A percentile compares a stretch with the other conserved stretches of the same genome.
phyloP scores from a whole-genome alignment of 2,888 invertebrate genomes.

The Nephrotoma guestfalica region DNA sequence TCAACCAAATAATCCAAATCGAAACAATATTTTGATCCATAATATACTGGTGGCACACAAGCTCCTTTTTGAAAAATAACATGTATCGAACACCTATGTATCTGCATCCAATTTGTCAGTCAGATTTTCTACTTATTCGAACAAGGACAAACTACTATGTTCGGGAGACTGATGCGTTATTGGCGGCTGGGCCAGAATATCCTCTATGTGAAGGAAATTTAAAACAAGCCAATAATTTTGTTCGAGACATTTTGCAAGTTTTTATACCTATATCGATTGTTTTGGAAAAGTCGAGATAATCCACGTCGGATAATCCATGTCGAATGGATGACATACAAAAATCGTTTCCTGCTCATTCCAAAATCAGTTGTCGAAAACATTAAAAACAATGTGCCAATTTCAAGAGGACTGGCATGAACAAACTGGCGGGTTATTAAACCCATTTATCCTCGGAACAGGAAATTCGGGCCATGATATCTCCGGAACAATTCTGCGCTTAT shows the following conservation, averaged over 20 bases:
- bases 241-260: conserved; percentile 92
- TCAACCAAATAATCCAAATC: too few species aligned
- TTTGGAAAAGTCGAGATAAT: conserved; percentile 88
- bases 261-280: conserved; percentile 95
- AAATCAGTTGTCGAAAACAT: conserved; percentile 92
- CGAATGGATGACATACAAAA: conserved; percentile 98
- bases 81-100: conserved; percentile 96
- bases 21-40: too few species aligned
- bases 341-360: conserved; percentile 95
- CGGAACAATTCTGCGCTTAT: conserved; percentile 96
- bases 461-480: conserved; percentile 94
- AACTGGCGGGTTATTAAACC: conserved; percentile 87
- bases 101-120: conserved; percentile 56
- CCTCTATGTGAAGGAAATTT: conserved; percentile 98
- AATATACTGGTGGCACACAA: too few species aligned
- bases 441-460: conserved; percentile 96
- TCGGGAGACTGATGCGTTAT: conserved; percentile 77
- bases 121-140: conserved; percentile 88
- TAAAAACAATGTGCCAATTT: conserved; percentile 96
- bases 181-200: conserved; percentile 89
- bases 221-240: conserved; percentile 94
- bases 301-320: conserved; percentile 86
- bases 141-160: conserved; percentile 80
- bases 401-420: conserved; percentile 77
- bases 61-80: too few species aligned